Conservation (phyloP, 1,140 invertebrate species). For the Lepidotrigona ventralis region DNA sequence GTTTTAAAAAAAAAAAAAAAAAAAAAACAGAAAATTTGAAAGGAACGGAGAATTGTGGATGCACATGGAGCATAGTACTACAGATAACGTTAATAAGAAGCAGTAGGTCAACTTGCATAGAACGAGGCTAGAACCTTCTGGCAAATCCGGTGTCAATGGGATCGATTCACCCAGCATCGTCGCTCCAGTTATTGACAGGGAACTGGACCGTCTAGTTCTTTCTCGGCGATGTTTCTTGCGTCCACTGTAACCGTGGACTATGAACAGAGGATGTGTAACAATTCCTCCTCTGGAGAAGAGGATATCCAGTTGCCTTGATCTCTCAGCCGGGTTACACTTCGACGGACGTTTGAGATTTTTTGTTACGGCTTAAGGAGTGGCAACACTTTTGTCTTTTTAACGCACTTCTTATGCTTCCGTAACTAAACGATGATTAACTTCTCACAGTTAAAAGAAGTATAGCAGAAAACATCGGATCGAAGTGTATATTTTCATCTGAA, state of each 20-base stretch:
- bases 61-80: neutral
- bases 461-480: neutral
- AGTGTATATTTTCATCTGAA: neutral
- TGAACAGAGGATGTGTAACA: conserved; percentile 1
- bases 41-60: no score
- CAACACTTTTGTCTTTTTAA: neutral
- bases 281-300: neutral
- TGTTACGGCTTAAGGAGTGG: neutral
- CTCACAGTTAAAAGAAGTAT: neutral
- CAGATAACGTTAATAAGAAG: conserved; percentile 4
- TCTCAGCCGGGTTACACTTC: neutral
- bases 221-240: neutral
- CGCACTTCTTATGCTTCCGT: neutral
- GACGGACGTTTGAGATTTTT: neutral
- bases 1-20: no score
- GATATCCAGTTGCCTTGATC: neutral
- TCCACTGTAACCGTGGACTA: neutral
- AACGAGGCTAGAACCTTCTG: conserved; percentile 47
- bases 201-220: conserved; percentile 41
- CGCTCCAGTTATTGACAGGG: conserved; percentile 47
- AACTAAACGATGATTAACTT: neutral
- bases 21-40: neutral
- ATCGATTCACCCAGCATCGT: conserved; percentile 47
- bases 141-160: conserved; percentile 54
- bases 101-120: conserved; percentile 39